These are phyloP conservation scores for Arvicola amphibius DNA, from an alignment of 2,797 vertebrate species.

Conservation along the genomic window DNA sequence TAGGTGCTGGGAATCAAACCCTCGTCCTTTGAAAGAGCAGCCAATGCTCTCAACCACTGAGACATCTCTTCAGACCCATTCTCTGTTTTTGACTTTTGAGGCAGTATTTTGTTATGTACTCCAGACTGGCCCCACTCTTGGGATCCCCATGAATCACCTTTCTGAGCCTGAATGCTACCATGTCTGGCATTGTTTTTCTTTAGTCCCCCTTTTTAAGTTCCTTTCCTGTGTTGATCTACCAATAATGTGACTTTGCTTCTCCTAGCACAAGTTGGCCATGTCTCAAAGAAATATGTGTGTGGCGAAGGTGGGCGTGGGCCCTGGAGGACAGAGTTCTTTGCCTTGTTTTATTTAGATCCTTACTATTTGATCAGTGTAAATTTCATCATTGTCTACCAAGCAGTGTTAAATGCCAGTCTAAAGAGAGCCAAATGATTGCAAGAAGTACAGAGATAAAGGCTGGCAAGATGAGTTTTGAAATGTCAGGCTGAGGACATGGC, in stretches of 20 bases:
- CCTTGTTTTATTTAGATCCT: background rate
- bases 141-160: background rate
- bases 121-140: background rate
- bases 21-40: background rate
- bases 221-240: background rate
- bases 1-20: background rate
- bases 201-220: too few species aligned
- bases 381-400: background rate
- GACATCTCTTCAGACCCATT: background rate
- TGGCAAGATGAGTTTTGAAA: constrained; percentile 3
- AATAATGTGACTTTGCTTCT: background rate
- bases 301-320: background rate
- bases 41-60: too few species aligned
- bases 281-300: background rate
- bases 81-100: background rate
- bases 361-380: background rate
- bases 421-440: background rate
- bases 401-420: background rate
- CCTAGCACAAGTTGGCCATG: background rate
- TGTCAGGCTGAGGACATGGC: background rate
- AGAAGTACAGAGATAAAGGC: background rate
- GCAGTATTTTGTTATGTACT: background rate
- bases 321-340: background rate
- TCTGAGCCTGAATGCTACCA: background rate
- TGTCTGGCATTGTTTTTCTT: background rate